Conservation (phyloP, 2,797 vertebrate species). For the Mus caroli region DNA sequence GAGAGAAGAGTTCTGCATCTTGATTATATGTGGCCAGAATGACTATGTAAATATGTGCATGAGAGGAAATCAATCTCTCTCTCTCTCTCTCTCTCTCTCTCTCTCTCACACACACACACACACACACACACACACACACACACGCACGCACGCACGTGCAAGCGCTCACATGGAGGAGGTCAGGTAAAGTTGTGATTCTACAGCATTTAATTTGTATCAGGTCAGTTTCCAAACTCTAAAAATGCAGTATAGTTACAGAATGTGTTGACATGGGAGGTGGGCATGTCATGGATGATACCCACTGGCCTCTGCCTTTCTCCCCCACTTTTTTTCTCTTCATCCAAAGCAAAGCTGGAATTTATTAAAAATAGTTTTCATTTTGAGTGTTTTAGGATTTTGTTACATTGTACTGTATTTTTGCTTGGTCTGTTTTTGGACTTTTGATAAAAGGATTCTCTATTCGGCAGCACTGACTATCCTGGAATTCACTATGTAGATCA, state of each 20-base stretch:
- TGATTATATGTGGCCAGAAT: neutral
- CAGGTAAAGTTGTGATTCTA: neutral
- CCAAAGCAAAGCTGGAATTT: neutral
- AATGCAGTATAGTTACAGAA: neutral
- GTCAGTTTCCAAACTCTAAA: neutral
- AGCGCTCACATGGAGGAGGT: neutral
- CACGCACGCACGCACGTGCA: neutral
- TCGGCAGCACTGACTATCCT: neutral
- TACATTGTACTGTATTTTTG: neutral
- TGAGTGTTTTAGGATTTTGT: neutral
- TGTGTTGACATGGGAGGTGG: neutral
- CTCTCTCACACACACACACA: neutral
- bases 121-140: neutral
- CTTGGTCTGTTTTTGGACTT: neutral
- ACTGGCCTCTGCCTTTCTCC: neutral
- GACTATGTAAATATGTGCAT: neutral
- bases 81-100: neutral
- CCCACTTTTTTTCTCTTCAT: neutral
- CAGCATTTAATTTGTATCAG: neutral
- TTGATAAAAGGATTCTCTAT: neutral
- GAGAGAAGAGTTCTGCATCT: neutral
- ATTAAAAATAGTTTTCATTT: neutral
- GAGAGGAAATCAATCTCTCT: neutral
- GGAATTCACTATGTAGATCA: neutral
- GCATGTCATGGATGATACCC: neutral